These are phyloP conservation scores for Lithophane socia DNA, from an alignment of 2,888 invertebrate genomes.

Conservation along the genomic window DNA sequence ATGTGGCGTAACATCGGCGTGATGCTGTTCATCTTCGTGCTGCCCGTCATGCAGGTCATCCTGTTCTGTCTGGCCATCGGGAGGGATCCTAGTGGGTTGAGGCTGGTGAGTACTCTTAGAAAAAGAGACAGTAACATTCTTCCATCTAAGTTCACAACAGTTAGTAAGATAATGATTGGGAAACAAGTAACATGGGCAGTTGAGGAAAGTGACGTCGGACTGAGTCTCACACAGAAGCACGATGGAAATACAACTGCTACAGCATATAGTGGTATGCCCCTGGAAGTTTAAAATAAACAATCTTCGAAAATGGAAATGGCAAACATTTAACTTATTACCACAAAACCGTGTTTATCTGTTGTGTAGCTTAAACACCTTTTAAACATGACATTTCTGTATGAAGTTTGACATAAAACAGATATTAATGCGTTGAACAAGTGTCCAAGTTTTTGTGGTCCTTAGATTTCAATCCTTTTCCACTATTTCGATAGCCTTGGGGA, in stretches of 20 bases:
- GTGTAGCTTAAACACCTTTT: too few relatives aligned
- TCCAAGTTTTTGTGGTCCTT: too few relatives aligned
- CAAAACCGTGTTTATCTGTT: too few relatives aligned
- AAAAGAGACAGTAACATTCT: not conserved
- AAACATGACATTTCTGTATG: too few relatives aligned
- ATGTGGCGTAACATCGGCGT: constrained; percentile 98
- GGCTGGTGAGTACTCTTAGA: constrained; percentile 92
- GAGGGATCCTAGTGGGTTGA: constrained; percentile 95
- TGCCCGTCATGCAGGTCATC: constrained; percentile 98
- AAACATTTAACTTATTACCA: not conserved
- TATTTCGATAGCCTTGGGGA: not conserved
- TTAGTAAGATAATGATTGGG: not conserved
- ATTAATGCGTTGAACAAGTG: too few relatives aligned
- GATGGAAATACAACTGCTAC: not conserved
- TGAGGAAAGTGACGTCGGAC: too few relatives aligned
- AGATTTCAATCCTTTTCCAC: not conserved
- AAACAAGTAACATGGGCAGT: not conserved
- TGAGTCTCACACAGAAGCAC: not conserved
- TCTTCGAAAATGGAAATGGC: not conserved
- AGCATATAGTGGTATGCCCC: not conserved
- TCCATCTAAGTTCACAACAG: not conserved
- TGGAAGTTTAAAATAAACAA: not conserved
- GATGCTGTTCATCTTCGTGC: constrained; percentile 97
- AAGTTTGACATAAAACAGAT: too few relatives aligned
- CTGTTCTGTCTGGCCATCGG: constrained; percentile 98